Evolutionary conservation across 2,888 invertebrate species (phyloP).

Genomic region (Tetheella fluctuosa): DNA sequence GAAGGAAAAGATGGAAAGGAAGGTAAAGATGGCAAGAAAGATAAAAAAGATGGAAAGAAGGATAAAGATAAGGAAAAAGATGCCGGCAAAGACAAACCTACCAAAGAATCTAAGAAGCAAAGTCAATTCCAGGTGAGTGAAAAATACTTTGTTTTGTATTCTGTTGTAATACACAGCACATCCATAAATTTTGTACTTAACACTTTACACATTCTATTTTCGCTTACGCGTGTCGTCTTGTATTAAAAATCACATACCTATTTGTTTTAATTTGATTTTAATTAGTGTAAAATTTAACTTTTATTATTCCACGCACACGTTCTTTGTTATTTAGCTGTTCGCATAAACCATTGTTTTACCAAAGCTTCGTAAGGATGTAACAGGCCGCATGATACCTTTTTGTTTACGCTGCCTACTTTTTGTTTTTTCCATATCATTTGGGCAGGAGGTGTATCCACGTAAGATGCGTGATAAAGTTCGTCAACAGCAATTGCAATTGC

Average conservation of each 20-base stretch:
- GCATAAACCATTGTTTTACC: conserved; percentile 39
- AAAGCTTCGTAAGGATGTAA: conserved; percentile 65
- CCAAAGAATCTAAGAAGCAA: conserved; percentile 86
- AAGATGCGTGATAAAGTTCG: conserved; percentile 92
- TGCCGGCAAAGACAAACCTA: conserved; percentile 83
- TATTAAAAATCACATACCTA: conserved; percentile 72
- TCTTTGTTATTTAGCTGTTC: conserved; percentile 52
- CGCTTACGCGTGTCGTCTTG: conserved; percentile 72
- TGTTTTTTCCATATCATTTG: conserved; percentile 84
- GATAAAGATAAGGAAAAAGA: conserved; percentile 86
- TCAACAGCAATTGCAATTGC: conserved; percentile 86
- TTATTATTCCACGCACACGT: conserved; percentile 50
- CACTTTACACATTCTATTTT: conserved; percentile 51
- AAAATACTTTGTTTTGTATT: no score
- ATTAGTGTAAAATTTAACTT: conserved; percentile 55
- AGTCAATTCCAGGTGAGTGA: conserved; percentile 86
- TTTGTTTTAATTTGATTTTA: conserved; percentile 54
- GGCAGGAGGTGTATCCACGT: conserved; percentile 91
- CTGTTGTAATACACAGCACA: conserved; percentile 66
- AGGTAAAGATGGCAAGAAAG: conserved; percentile 81
- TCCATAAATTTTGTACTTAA: conserved; percentile 71
- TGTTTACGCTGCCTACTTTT: conserved; percentile 83
- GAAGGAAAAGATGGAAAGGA: conserved; percentile 76
- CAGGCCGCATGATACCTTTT: conserved; percentile 79
- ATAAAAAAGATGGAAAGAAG: conserved; percentile 85